Evolutionary conservation across 2,797 vertebrate species (phyloP).

Genomic region (Gadopsis marmoratus): DNA sequence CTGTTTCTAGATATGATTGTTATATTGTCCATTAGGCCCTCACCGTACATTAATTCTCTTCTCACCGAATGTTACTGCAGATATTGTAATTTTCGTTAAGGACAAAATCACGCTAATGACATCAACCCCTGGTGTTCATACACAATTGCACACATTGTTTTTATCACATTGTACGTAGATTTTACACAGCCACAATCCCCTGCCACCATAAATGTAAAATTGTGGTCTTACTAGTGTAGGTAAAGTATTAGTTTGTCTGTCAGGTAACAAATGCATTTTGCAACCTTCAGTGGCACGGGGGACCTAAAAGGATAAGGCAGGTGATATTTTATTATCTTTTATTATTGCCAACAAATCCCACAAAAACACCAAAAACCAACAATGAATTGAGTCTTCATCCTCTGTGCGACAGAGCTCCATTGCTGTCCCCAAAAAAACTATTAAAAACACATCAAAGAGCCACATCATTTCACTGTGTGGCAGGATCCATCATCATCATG

Average conservation of each 20-base stretch:
- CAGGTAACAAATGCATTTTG: background rate
- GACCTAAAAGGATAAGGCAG: background rate
- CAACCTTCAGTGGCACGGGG: background rate
- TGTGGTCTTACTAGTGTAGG: background rate
- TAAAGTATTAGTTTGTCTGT: background rate
- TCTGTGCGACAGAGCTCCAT: background rate
- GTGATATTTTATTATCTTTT: background rate
- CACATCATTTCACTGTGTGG: background rate
- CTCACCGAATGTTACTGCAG: background rate
- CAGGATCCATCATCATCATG: background rate
- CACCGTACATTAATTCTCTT: background rate
- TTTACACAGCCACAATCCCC: background rate
- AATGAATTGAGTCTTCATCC: background rate
- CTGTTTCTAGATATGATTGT: background rate
- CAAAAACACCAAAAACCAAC: background rate
- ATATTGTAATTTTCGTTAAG: constrained; percentile 2
- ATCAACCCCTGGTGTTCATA: background rate
- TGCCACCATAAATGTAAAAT: background rate
- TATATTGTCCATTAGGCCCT: background rate
- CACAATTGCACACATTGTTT: background rate
- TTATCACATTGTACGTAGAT: background rate
- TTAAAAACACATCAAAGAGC: background rate
- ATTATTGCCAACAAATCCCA: background rate
- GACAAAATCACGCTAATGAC: constrained; percentile 4
- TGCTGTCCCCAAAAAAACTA: background rate